phyloP scores from a whole-genome alignment of 2,113 vertebrate genomes.

The Chelonoidis abingdonii region DNA sequence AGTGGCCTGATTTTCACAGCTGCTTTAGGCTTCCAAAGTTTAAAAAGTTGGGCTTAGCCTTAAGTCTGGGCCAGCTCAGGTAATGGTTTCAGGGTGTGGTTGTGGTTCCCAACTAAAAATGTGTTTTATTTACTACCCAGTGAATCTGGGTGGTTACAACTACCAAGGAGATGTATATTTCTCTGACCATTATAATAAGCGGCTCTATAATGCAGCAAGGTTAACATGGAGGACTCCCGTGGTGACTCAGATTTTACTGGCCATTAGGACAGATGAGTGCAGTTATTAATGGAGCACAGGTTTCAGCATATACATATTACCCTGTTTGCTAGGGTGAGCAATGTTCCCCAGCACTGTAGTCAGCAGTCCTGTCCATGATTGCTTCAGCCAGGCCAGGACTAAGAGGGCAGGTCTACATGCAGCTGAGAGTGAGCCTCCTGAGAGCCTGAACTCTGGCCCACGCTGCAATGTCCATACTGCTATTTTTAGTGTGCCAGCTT shows the following conservation, averaged over 20 bases:
- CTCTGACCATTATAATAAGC: background rate
- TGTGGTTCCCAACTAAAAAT: background rate
- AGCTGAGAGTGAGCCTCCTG: background rate
- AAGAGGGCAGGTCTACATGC: background rate
- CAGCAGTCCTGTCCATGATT: background rate
- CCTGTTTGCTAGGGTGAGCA: background rate
- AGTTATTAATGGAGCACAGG: background rate
- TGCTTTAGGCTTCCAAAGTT: background rate
- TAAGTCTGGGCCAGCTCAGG: background rate
- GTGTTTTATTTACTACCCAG: background rate
- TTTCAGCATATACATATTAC: background rate
- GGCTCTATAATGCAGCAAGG: background rate
- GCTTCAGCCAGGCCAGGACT: background rate
- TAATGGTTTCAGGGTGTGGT: background rate
- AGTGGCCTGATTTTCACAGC: background rate
- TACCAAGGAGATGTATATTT: background rate
- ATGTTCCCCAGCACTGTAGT: background rate
- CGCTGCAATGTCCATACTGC: background rate
- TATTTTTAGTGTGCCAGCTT: background rate
- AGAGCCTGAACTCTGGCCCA: background rate
- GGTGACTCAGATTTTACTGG: background rate
- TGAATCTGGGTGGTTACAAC: background rate
- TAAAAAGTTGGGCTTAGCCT: background rate
- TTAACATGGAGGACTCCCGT: fast-evolving
- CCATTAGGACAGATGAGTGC: background rate